Evolutionary conservation across 2,797 vertebrate species (phyloP).

Genomic region (Neosilurus hyrtlii): DNA sequence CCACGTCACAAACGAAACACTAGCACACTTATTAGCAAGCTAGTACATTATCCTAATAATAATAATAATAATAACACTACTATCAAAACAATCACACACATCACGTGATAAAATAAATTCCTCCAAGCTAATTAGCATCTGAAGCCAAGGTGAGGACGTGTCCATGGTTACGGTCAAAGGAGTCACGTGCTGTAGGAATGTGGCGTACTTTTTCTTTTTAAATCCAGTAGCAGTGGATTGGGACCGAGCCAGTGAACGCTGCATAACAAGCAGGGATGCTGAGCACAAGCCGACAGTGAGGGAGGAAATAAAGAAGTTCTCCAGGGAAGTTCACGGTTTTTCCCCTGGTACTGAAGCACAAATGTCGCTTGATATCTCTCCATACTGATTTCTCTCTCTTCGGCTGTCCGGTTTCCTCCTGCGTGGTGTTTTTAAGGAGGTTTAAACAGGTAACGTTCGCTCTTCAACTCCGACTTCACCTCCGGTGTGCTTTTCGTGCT

Average conservation of each 20-base stretch:
- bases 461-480: not conserved
- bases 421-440: not conserved
- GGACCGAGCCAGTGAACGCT: not conserved
- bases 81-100: no score
- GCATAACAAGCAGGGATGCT: not conserved
- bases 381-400: not conserved
- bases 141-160: not conserved
- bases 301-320: not conserved
- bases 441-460: not conserved
- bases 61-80: not conserved
- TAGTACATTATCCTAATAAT: not conserved
- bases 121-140: not conserved
- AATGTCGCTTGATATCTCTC: not conserved
- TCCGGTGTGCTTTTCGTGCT: not conserved
- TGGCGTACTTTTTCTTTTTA: not conserved
- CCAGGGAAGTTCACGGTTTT: not conserved
- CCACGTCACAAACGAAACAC: not conserved
- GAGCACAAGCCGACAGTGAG: not conserved
- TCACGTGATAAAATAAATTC: no score
- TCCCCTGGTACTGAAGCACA: no score
- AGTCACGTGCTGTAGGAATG: conserved; percentile 1
- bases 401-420: not conserved
- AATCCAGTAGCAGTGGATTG: not conserved
- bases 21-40: not conserved
- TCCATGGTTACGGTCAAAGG: not conserved